phyloP scores from a whole-genome alignment of 2,113 vertebrate genomes.

The Garra rufa region DNA sequence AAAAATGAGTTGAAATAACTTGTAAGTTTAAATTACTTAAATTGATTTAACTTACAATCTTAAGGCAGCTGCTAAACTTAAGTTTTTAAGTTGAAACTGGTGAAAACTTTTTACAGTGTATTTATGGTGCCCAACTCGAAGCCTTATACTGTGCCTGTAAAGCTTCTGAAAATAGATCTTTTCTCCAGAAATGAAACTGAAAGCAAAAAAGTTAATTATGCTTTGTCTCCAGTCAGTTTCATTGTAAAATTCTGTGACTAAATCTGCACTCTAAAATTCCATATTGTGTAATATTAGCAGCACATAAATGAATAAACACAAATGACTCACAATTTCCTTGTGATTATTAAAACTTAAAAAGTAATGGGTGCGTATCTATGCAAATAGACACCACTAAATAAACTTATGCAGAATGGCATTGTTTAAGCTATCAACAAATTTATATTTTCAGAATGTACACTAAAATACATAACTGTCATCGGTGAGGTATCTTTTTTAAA shows the following conservation, averaged over 20 bases:
- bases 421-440: background rate
- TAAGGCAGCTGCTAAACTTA: no score
- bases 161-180: background rate
- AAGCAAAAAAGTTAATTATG: background rate
- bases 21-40: no score
- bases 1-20: no score
- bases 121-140: background rate
- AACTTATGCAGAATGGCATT: background rate
- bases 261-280: background rate
- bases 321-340: background rate
- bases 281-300: background rate
- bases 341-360: background rate
- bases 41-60: no score
- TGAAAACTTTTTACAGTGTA: no score
- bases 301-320: background rate
- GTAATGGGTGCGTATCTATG: background rate
- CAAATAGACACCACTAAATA: background rate
- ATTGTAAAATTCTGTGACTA: background rate
- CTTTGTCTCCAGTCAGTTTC: background rate
- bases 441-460: no score
- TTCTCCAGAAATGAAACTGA: background rate
- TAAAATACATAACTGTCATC: no score
- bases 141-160: background rate
- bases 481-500: no score
- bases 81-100: no score